phyloP scores from a whole-genome alignment of 2,888 invertebrate species.

The Archaeoteleia sp. region DNA sequence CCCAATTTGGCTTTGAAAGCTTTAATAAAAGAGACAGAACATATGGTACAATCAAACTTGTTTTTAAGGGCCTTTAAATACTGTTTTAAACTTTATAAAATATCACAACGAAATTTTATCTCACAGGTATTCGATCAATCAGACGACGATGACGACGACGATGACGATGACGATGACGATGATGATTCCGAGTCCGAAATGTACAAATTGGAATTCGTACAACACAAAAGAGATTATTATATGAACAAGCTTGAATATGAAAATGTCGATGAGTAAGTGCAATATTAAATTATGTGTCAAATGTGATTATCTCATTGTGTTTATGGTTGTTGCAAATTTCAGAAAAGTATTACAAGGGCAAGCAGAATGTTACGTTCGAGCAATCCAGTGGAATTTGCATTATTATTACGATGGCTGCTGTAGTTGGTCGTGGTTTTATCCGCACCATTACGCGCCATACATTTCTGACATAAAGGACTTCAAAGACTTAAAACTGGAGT shows the following conservation, averaged over 20 bases:
- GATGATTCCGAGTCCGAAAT: constrained; percentile 66
- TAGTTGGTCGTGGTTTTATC: constrained; percentile 99
- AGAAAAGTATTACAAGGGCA: constrained; percentile 87
- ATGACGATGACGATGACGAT: too few species aligned
- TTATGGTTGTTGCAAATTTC: too few species aligned
- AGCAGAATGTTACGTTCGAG: constrained; percentile 92
- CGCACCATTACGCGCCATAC: constrained; percentile 97
- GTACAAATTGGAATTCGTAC: constrained; percentile 85
- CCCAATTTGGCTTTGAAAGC: constrained; percentile 77
- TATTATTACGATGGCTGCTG: constrained; percentile 98
- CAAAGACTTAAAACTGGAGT: constrained; percentile 84
- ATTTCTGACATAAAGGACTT: constrained; percentile 94
- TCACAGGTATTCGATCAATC: constrained; percentile 57
- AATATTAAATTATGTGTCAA: too few species aligned
- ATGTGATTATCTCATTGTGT: too few species aligned
- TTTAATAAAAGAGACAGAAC: constrained; percentile 80
- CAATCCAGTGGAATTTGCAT: constrained; percentile 96
- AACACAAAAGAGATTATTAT: constrained; percentile 94
- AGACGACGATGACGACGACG: constrained; percentile 64
- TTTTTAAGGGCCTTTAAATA: constrained; percentile 1
- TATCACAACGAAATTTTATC: constrained; percentile 4
- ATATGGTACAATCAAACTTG: constrained; percentile 75
- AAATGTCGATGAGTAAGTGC: constrained; percentile 78
- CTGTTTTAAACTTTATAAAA: constrained; percentile 15
- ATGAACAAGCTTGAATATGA: constrained; percentile 89